Conservation (phyloP, 2,888 invertebrate species). For the Lampropteryx suffumata region DNA sequence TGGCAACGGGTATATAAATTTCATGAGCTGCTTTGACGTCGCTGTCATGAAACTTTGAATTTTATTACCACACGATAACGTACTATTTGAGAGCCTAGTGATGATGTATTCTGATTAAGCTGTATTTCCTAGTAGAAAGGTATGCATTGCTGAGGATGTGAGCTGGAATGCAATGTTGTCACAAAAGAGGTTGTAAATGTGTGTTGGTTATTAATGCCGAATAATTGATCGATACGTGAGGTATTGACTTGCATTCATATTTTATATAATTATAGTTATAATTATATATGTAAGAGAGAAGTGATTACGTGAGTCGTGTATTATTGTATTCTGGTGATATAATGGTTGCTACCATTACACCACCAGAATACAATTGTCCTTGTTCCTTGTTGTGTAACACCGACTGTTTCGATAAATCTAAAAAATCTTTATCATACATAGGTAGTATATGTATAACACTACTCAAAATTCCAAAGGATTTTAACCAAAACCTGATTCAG, state of each 20-base stretch:
- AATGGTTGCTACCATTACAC: no score
- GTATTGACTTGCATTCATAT: conserved; percentile 1
- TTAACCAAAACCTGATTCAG: no score
- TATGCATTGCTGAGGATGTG: neutral
- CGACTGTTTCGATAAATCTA: no score
- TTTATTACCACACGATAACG: conserved; percentile 8
- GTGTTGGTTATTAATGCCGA: conserved; percentile 5
- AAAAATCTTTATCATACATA: no score
- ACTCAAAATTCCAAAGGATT: no score
- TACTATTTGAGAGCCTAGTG: neutral
- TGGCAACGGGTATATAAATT: conserved; percentile 55
- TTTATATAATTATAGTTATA: no score
- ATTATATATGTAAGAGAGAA: no score
- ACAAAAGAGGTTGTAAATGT: conserved; percentile 1
- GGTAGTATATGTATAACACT: no score
- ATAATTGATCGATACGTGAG: conserved; percentile 2
- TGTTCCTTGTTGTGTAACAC: no score
- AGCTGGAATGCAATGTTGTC: conserved; percentile 6
- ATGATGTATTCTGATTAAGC: conserved; percentile 1
- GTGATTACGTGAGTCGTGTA: no score
- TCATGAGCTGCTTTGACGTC: conserved; percentile 51
- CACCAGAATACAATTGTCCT: no score
- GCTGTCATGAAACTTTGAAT: conserved; percentile 24
- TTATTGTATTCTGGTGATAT: no score
- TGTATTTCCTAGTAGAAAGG: neutral